Conservation (phyloP, 1,140 invertebrate genomes). For the Nasonia longicornis region DNA sequence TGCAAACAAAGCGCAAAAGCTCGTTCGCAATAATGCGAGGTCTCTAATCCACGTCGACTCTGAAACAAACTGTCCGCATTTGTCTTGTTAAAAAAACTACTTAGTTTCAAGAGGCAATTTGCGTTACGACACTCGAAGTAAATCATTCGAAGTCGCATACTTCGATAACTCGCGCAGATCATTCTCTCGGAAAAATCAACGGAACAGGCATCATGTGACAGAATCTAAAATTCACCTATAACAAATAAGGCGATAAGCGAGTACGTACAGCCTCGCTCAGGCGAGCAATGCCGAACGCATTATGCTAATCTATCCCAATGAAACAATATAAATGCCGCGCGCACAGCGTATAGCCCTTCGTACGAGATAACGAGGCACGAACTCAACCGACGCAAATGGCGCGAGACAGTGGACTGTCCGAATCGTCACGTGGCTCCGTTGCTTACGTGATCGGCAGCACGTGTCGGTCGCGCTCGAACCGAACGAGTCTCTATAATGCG, state of each 20-base stretch:
- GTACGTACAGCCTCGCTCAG: not conserved
- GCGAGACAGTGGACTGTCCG: not conserved
- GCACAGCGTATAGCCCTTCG: not conserved
- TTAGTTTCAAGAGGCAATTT: not conserved
- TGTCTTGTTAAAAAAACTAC: not conserved
- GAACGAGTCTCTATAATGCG: not conserved
- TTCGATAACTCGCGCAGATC: not conserved
- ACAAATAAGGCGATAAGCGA: not conserved
- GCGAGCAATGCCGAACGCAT: not conserved
- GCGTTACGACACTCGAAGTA: not conserved
- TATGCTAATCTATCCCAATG: not conserved
- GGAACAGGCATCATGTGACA: not conserved
- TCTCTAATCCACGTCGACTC: no score
- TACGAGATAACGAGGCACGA: not conserved
- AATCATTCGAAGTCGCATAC: not conserved
- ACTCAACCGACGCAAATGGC: not conserved
- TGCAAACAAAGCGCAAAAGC: not conserved
- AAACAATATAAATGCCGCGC: not conserved
- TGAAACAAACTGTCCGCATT: not conserved
- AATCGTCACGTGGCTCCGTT: slow-evolving; percentile 2
- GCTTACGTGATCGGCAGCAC: slow-evolving; percentile 30
- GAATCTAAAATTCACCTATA: not conserved
- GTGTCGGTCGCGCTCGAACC: not conserved
- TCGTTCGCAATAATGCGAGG: no score
- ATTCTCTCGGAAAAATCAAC: not conserved